These are phyloP conservation scores for Zenarchopterus dispar DNA, from an alignment of 2,797 vertebrate genomes.

Conservation along the genomic window DNA sequence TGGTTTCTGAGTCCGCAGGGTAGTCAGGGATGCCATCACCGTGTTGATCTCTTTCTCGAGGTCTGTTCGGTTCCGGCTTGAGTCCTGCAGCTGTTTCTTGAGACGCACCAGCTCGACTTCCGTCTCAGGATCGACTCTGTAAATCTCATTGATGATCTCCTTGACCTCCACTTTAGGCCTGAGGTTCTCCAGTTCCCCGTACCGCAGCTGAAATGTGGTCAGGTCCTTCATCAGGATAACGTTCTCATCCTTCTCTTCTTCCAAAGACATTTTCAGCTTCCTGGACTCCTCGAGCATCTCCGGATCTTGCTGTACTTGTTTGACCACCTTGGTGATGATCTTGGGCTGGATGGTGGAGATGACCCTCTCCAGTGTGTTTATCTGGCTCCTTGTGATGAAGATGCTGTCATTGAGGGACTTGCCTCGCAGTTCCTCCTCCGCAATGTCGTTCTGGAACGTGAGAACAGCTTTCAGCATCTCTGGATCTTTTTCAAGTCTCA, in stretches of 20 bases:
- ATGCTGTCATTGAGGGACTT: slow-evolving; percentile 78
- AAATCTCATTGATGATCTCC: slow-evolving; percentile 90
- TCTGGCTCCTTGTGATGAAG: slow-evolving; percentile 81
- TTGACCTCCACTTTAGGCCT: slow-evolving; percentile 87
- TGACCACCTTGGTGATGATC: slow-evolving; percentile 91
- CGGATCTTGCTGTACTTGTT: slow-evolving; percentile 88
- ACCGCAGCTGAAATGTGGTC: slow-evolving; percentile 78
- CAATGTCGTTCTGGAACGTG: slow-evolving; percentile 80
- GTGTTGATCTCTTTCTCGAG: slow-evolving; percentile 78
- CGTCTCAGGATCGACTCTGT: slow-evolving; percentile 89
- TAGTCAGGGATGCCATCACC: slow-evolving; percentile 77
- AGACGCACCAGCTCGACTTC: slow-evolving; percentile 85
- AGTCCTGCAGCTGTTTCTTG: slow-evolving; percentile 85
- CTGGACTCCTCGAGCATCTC: slow-evolving; percentile 82
- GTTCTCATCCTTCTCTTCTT: slow-evolving; percentile 85
- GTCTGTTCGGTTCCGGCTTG: slow-evolving; percentile 61
- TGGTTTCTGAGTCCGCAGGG: slow-evolving; percentile 88
- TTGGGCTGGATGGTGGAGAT: slow-evolving; percentile 90
- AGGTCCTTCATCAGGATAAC: slow-evolving; percentile 80
- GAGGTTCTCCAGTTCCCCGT: slow-evolving; percentile 75
- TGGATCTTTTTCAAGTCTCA: slow-evolving; percentile 91
- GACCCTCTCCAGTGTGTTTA: slow-evolving; percentile 86
- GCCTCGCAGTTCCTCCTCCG: slow-evolving; percentile 78
- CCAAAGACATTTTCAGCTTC: slow-evolving; percentile 82
- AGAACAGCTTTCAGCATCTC: slow-evolving; percentile 88